A percentile compares a stretch with the other conserved stretches of the same genome.
phyloP scores from a whole-genome alignment of 2,113 vertebrate genomes.

The Antigone vipio region DNA sequence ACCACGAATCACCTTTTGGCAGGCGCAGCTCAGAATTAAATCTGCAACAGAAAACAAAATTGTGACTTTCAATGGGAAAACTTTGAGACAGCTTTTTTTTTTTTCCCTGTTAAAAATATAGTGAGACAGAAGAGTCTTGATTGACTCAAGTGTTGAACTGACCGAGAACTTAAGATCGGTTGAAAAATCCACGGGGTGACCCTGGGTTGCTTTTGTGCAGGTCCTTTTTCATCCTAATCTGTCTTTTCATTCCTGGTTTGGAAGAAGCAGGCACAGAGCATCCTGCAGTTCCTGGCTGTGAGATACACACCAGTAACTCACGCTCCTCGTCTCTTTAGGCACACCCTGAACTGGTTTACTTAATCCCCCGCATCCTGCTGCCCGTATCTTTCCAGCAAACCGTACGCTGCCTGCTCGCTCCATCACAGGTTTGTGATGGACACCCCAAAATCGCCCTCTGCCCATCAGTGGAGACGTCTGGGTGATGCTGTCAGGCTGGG shows the following conservation, averaged over 20 bases:
- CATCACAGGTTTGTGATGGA: not conserved
- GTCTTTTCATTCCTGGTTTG: not conserved
- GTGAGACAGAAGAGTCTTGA: not conserved
- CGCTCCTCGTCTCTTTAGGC: rapidly evolving
- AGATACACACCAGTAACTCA: not conserved
- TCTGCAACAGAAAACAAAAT: not conserved
- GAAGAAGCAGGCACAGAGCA: not conserved
- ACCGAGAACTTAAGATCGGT: rapidly evolving
- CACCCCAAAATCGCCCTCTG: not conserved
- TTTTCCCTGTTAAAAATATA: not conserved
- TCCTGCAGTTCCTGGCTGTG: not conserved
- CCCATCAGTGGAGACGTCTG: rapidly evolving
- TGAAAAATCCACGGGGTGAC: not conserved
- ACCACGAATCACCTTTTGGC: not conserved
- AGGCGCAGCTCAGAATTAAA: rapidly evolving
- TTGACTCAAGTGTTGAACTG: rapidly evolving
- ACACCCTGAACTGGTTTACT: not conserved
- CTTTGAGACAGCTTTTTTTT: rapidly evolving
- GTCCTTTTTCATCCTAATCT: not conserved
- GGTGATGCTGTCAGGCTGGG: not conserved
- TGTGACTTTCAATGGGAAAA: rapidly evolving
- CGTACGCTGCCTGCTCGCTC: rapidly evolving
- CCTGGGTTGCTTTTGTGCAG: not conserved
- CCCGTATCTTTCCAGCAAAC: not conserved
- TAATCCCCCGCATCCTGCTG: rapidly evolving